Percentiles rank a stretch among this genome's conserved stretches.
Evolutionary conservation across 2,888 invertebrate genomes (phyloP).

Genomic region (Nowickia ferox): DNA sequence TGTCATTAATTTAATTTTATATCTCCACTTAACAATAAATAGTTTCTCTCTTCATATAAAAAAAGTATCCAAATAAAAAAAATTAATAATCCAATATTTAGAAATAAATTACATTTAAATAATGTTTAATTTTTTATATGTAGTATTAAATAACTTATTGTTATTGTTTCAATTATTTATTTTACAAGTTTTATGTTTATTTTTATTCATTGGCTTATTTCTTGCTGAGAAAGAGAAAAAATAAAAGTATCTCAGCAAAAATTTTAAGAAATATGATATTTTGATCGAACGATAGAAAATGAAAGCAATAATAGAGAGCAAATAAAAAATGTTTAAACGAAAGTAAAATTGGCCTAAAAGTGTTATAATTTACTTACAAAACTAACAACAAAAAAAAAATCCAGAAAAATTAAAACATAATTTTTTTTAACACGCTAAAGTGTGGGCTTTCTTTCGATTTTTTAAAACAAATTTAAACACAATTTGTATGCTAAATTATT

Average conservation of each 20-base stretch:
- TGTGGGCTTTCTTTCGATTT: slow-evolving; percentile 32
- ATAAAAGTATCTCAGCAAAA: slow-evolving; percentile 19
- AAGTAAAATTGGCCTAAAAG: slow-evolving; percentile 80
- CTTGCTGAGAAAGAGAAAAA: slow-evolving; percentile 29
- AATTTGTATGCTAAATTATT: slow-evolving; percentile 56
- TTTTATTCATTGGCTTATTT: no score
- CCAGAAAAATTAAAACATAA: slow-evolving; percentile 57
- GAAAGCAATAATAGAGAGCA: slow-evolving; percentile 57
- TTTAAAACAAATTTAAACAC: slow-evolving; percentile 45
- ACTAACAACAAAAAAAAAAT: slow-evolving; percentile 35
- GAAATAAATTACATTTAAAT: slow-evolving; percentile 54
- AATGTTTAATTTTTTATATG: slow-evolving; percentile 26
- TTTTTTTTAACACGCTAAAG: slow-evolving; percentile 59
- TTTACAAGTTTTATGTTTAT: no score
- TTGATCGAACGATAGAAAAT: slow-evolving; percentile 52
- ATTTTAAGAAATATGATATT: slow-evolving; percentile 13
- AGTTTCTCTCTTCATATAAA: slow-evolving; percentile 5
- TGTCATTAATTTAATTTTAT: no score
- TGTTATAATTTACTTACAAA: slow-evolving; percentile 72
- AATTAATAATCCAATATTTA: slow-evolving; percentile 32
- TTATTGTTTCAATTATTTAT: no score
- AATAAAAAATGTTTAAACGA: slow-evolving; percentile 73
- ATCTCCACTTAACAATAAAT: no score
- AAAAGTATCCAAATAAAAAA: slow-evolving; percentile 5
- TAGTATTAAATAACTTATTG: slow-evolving; percentile 47